These are phyloP conservation scores for Malthinus flaveolus DNA, from an alignment of 2,888 invertebrate genomes.

Conservation along the genomic window DNA sequence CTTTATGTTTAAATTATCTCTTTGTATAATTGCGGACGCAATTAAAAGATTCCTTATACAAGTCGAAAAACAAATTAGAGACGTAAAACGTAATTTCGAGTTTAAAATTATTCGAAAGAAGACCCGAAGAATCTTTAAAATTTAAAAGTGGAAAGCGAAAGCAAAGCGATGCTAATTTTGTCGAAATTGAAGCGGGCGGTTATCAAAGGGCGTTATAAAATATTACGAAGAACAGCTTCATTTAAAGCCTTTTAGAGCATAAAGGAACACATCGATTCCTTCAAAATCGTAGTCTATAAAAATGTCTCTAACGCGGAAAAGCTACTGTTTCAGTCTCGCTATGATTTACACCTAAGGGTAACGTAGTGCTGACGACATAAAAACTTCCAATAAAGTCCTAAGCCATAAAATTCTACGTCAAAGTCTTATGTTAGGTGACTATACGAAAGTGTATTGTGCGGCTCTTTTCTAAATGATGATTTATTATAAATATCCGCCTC, in stretches of 20 bases:
- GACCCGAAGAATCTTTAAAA: too few relatives aligned
- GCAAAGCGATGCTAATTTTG: too few relatives aligned
- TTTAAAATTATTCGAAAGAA: too few relatives aligned
- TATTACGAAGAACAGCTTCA: constrained; percentile 7
- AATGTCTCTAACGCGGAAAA: constrained; percentile 34
- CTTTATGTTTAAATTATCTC: neutral
- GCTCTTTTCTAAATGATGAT: constrained; percentile 8
- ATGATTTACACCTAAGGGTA: constrained; percentile 37
- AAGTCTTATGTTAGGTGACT: constrained; percentile 14
- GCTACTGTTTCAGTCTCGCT: constrained; percentile 29
- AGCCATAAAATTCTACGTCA: constrained; percentile 27
- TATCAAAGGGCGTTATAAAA: neutral
- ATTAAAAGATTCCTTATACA: neutral
- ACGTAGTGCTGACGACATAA: constrained; percentile 38
- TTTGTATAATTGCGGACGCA: neutral
- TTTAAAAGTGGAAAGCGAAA: too few relatives aligned
- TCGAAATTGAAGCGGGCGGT: neutral
- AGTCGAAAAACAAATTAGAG: too few relatives aligned
- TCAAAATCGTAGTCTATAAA: constrained; percentile 33
- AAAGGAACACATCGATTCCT: constrained; percentile 29
- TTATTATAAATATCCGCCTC: neutral
- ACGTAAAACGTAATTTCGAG: too few relatives aligned
- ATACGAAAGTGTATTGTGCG: constrained; percentile 20
- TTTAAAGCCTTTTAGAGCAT: constrained; percentile 19
- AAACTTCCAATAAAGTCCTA: constrained; percentile 36